Evolutionary conservation across 2,113 vertebrate genomes (phyloP).

Genomic region (Leptobrachium leishanense): DNA sequence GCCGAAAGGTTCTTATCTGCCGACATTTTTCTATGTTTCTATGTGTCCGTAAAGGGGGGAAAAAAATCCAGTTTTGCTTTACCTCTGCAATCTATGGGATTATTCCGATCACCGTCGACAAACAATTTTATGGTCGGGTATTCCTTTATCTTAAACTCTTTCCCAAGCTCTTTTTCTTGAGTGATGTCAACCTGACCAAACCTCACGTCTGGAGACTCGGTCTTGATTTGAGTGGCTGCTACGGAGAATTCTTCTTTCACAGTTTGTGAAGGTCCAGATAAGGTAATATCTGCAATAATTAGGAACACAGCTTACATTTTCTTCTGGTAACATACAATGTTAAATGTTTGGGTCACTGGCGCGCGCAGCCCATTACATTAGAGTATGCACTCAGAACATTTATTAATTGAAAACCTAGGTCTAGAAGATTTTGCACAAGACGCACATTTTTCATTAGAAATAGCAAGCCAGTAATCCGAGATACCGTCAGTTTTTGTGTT

Average conservation of each 20-base stretch:
- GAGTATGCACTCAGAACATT: too few relatives aligned
- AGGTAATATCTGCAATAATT: conserved; percentile 69
- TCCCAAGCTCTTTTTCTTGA: conserved; percentile 72
- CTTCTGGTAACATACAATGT: neutral
- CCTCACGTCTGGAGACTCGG: conserved; percentile 69
- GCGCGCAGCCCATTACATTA: too few relatives aligned
- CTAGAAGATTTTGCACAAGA: too few relatives aligned
- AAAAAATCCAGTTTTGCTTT: conserved; percentile 28
- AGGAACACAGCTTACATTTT: neutral
- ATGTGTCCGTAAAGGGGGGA: too few relatives aligned
- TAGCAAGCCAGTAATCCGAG: too few relatives aligned
- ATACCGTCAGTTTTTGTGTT: too few relatives aligned
- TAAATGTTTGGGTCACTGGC: too few relatives aligned
- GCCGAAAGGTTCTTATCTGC: too few relatives aligned
- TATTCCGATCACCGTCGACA: conserved; percentile 75
- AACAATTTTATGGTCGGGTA: conserved; percentile 77
- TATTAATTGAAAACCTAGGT: too few relatives aligned
- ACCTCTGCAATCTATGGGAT: conserved; percentile 81
- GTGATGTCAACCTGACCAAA: conserved; percentile 78
- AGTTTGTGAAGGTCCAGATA: conserved; percentile 68
- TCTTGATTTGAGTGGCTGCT: conserved; percentile 75
- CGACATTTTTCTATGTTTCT: too few relatives aligned
- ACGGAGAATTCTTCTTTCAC: conserved; percentile 71
- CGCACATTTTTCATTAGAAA: too few relatives aligned
- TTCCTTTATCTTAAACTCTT: conserved; percentile 70